Evolutionary conservation across 2,888 invertebrate genomes (phyloP), one percentile per base, ranked within the genome.

Genomic region (Geotrupes spiniger): DNA sequence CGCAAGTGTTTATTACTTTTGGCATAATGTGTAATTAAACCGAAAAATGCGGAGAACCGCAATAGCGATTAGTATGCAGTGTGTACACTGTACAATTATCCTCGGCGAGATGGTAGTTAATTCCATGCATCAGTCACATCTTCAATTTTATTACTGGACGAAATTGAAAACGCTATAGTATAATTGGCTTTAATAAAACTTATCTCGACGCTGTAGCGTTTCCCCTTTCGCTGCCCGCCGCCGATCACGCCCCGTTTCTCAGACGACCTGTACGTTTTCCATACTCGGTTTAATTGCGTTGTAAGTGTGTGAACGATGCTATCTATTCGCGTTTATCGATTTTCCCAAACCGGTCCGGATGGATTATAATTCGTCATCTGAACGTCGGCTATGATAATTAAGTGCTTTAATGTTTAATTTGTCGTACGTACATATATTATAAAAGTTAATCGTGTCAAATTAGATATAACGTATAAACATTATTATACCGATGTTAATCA

Each of bases 121-220:
- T 53, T 51, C 47, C 44, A 50, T 50, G 50, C 53, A 53, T 53
- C 53, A 43, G 50, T 62, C 58, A 62, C 62, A 63, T 63, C 63
- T 62, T 60, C 58, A 56, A 58, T 59, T 65, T 65, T 63, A 65
- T 60, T 57, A 58, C 60, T 51, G 58, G 63, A 60, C 60, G 63
- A 67, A 68, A 67, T 68, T 67, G 65, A 65, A 65, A 65, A 65
- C 60, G 65, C 62, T 65, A 66, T 68, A 66, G 66, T 69, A 68
- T 68, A 67, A 69, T 69, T 68, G 63, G 62, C 63, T 63, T 61
- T 62, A 64, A 67, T 68, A 67, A 69, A 66, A 69, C 61, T 66
- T 64, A 65, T 60, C 62, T 61, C 60, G 60, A 62, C 57, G 53
- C 51, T 41, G 39, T 36, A 17, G 48, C 45, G 48, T 52, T 49